Evolutionary conservation across 2,797 vertebrate genomes (phyloP).

Genomic region (Channallabes apus): DNA sequence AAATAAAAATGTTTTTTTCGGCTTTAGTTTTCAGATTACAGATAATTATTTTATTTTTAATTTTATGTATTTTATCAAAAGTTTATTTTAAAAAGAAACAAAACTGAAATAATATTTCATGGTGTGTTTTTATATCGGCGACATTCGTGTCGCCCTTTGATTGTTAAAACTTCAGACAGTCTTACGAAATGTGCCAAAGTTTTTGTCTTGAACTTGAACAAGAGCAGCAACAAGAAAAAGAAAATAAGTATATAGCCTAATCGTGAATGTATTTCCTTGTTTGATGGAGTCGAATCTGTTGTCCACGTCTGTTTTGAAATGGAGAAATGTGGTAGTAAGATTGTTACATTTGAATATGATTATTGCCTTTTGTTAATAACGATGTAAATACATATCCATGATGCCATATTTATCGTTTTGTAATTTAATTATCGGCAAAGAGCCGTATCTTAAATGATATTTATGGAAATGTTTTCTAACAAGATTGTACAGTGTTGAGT

Average conservation of each 20-base stretch:
- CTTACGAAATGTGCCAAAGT: constrained; percentile 99
- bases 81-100: constrained; percentile 74
- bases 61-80: constrained; percentile 83
- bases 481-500: constrained; percentile 98
- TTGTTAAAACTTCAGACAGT: constrained; percentile 96
- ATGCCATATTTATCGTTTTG: constrained; percentile 99
- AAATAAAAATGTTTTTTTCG: constrained; percentile 67
- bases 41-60: constrained; percentile 81
- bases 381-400: constrained; percentile 99
- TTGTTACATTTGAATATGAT: constrained; percentile 97
- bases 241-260: constrained; percentile 84
- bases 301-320: constrained; percentile 95
- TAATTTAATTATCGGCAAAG: constrained; percentile 99
- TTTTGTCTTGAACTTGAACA: constrained; percentile 99
- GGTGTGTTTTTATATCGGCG: constrained; percentile 88
- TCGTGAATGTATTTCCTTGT: constrained; percentile 99
- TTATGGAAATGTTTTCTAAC: constrained; percentile 98
- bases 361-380: constrained; percentile 99
- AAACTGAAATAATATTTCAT: constrained; percentile 79
- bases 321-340: constrained; percentile 94
- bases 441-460: constrained; percentile 99
- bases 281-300: constrained; percentile 95
- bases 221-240: constrained; percentile 64
- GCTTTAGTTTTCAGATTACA: constrained; percentile 78
- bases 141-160: constrained; percentile 89